phyloP scores from a whole-genome alignment of 92 coral and sea anemone species.

The Porites cylindrica region DNA sequence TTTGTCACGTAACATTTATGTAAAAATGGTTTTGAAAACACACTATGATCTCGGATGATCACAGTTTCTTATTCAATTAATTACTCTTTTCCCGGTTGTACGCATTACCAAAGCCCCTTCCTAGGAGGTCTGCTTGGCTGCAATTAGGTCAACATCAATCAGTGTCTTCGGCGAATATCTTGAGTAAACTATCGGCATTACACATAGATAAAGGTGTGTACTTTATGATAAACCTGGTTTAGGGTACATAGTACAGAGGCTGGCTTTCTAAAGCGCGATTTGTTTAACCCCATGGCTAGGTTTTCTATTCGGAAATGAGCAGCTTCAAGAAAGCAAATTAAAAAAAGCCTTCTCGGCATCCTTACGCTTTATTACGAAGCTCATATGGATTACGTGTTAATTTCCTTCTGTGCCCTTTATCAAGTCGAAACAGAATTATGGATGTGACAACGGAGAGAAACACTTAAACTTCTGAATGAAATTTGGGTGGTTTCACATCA shows the following conservation, averaged over 20 bases:
- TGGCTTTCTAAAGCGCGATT: conserved; percentile 22
- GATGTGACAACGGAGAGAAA: neutral
- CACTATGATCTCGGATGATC: conserved; percentile 47
- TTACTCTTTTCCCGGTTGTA: conserved; percentile 31
- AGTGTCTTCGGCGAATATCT: conserved; percentile 77
- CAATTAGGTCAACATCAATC: conserved; percentile 86
- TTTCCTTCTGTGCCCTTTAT: conserved; percentile 11
- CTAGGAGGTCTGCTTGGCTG: conserved; percentile 86
- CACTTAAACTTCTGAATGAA: neutral
- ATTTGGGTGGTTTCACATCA: neutral
- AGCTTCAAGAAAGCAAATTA: conserved; percentile 23
- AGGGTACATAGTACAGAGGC: conserved; percentile 13
- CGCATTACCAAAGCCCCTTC: conserved; percentile 44
- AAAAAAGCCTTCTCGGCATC: conserved; percentile 11
- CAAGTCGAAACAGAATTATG: neutral
- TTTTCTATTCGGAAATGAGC: conserved; percentile 44
- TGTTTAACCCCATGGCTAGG: conserved; percentile 56
- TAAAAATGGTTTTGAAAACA: conserved; percentile 17
- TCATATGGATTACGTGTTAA: conserved; percentile 46
- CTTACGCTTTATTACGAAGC: conserved; percentile 1
- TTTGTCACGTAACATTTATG: conserved; percentile 1
- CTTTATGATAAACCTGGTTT: conserved; percentile 57
- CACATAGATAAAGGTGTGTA: conserved; percentile 73
- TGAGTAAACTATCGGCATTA: conserved; percentile 73
- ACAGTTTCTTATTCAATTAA: conserved; percentile 40